phyloP scores from a whole-genome alignment of 1,140 invertebrate genomes.

The Trichonephila inaurata region DNA sequence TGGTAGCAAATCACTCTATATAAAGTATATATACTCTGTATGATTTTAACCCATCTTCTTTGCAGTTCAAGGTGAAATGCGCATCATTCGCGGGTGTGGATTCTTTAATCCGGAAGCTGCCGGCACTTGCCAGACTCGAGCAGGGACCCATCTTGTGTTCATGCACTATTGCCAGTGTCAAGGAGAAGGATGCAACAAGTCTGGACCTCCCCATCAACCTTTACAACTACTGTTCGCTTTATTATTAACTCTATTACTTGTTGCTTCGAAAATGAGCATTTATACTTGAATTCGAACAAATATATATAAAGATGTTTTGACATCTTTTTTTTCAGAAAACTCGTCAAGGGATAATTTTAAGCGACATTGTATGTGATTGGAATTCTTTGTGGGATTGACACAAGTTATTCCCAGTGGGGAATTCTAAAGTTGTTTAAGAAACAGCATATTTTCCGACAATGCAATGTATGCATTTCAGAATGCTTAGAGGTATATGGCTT shows the following conservation, averaged over 20 bases:
- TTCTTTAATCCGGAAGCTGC: constrained; percentile 66
- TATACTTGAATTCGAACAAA: not conserved
- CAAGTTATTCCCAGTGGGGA: no score
- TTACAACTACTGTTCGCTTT: not conserved
- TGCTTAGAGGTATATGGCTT: no score
- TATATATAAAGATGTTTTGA: no score
- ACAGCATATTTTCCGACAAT: no score
- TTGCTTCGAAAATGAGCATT: not conserved
- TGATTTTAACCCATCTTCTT: not conserved
- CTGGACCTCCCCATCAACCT: constrained; percentile 1
- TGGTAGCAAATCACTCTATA: no score
- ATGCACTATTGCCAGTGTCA: constrained; percentile 77
- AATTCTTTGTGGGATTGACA: no score
- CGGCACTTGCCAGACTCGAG: constrained; percentile 54
- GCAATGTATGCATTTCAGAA: no score
- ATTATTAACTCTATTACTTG: not conserved
- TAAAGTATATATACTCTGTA: no score
- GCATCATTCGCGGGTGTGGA: constrained; percentile 77
- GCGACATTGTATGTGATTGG: no score
- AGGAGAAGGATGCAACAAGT: constrained; percentile 76
- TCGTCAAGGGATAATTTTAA: no score
- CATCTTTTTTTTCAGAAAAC: no score
- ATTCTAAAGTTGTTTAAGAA: no score
- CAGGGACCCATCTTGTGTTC: constrained; percentile 76
- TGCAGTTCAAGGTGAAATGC: constrained; percentile 70